Evolutionary conservation across 2,797 vertebrate species (phyloP).

Genomic region (Hemibagrus guttatus): DNA sequence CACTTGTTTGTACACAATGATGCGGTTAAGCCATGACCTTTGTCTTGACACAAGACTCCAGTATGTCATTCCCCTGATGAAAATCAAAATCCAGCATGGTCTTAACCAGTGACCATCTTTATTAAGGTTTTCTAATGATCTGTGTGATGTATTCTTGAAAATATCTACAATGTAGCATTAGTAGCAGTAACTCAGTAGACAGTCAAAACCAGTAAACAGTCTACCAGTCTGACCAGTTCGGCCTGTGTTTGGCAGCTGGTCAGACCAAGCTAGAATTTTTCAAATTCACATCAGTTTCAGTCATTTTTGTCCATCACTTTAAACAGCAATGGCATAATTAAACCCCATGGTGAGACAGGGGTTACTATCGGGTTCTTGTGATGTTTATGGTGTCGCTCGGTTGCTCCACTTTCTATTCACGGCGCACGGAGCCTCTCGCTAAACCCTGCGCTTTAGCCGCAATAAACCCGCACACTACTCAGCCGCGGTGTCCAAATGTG

Average conservation of each 20-base stretch:
- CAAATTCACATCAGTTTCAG: no score
- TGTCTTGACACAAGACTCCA: not conserved
- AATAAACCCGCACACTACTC: conserved; percentile 39
- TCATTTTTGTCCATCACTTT: not conserved
- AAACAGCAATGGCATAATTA: not conserved
- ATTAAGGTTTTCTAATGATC: not conserved
- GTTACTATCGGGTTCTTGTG: not conserved
- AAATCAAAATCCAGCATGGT: not conserved
- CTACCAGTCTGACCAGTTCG: not conserved
- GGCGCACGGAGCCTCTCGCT: conserved; percentile 38
- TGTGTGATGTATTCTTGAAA: not conserved
- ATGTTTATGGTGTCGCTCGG: conserved; percentile 11
- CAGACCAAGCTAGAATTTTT: not conserved
- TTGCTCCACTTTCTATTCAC: conserved; percentile 55
- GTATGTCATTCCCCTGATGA: not conserved
- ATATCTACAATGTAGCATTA: not conserved
- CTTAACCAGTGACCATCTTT: not conserved
- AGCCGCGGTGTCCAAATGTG: conserved; percentile 29
- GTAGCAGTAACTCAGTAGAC: not conserved
- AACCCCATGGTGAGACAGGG: not conserved
- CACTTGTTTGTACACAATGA: not conserved
- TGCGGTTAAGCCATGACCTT: not conserved
- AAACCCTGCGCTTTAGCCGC: conserved; percentile 50
- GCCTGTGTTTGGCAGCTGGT: not conserved
- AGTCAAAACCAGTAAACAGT: not conserved